Evolutionary conservation across 2,888 invertebrate genomes (phyloP).

Genomic region (Altica lythri): DNA sequence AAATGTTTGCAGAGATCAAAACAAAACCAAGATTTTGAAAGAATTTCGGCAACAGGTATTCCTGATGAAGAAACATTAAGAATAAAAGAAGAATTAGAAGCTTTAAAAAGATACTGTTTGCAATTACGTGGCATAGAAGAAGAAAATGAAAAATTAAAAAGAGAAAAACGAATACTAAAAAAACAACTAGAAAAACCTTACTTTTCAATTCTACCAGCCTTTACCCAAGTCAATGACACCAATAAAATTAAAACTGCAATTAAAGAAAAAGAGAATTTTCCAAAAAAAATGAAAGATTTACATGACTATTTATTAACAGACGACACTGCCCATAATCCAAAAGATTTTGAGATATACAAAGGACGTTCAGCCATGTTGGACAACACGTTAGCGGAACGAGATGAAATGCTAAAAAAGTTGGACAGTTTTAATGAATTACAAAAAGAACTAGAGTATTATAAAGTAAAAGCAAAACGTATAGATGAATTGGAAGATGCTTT

Average conservation of each 20-base stretch:
- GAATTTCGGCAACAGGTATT: no score
- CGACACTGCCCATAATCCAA: no score
- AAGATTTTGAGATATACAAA: conserved; percentile 44
- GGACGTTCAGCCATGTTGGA: conserved; percentile 45
- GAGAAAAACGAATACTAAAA: conserved; percentile 33
- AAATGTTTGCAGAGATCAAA: no score
- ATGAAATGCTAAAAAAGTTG: conserved; percentile 44
- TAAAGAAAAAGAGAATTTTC: no score
- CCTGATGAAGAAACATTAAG: conserved; percentile 49
- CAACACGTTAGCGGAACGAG: conserved; percentile 44
- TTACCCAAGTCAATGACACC: no score
- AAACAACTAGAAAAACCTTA: not conserved
- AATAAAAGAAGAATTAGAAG: conserved; percentile 47
- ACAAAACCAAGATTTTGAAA: no score
- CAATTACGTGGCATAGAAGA: conserved; percentile 48
- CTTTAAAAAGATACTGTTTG: conserved; percentile 49
- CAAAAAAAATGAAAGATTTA: no score
- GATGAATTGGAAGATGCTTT: conserved; percentile 39
- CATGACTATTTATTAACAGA: no score
- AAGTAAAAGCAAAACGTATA: conserved; percentile 37
- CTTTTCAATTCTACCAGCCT: not conserved
- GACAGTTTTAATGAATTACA: conserved; percentile 38
- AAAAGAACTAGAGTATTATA: conserved; percentile 41
- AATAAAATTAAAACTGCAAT: no score
- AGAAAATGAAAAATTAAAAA: conserved; percentile 48